phyloP scores from a whole-genome alignment of 2,113 vertebrate genomes.

The Alectura lathami region DNA sequence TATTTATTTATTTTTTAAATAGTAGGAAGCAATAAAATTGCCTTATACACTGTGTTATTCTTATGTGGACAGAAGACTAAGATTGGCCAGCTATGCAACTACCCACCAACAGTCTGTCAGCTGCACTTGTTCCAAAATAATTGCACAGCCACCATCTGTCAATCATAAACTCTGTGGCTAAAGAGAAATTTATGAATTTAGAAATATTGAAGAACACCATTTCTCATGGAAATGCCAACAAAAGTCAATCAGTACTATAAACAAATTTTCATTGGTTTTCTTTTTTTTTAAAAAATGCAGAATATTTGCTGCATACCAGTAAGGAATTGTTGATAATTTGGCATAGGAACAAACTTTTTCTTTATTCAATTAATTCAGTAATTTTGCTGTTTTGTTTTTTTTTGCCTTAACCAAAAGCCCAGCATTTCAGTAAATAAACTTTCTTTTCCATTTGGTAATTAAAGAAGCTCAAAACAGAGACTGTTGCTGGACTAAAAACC shows the following conservation, averaged over 20 bases:
- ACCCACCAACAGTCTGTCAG: background rate
- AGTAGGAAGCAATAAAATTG: background rate
- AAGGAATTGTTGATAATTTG: background rate
- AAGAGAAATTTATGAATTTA: background rate
- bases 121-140: conserved; percentile 23
- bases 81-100: background rate
- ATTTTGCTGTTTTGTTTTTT: background rate
- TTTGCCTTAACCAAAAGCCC: background rate
- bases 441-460: background rate
- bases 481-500: background rate
- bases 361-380: background rate
- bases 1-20: background rate
- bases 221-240: background rate
- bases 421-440: background rate
- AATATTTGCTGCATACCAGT: background rate
- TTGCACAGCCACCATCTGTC: background rate
- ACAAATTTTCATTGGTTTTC: background rate
- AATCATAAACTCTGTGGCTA: background rate
- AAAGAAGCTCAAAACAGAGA: background rate
- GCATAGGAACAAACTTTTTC: background rate
- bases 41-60: background rate
- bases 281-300: background rate
- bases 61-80: background rate
- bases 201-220: background rate
- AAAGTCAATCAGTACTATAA: background rate